Base-by-base conservation (phyloP, 2,113 vertebrate species). In the Emydocephalus ijimae region DNA sequence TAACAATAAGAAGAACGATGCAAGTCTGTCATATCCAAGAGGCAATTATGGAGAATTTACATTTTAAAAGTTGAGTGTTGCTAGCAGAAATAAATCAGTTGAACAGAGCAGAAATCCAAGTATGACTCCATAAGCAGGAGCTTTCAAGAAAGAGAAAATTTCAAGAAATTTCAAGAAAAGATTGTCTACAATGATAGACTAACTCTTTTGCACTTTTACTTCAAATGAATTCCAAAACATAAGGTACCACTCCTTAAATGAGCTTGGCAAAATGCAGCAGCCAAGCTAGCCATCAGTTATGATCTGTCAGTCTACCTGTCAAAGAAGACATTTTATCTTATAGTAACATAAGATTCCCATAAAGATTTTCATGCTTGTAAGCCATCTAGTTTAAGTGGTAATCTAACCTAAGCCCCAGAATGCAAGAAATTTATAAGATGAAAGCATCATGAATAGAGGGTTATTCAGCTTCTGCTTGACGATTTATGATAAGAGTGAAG, bases 11-110 rank as follows among this genome's bases (percentile, higher is more conserved):
- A 74, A 89, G 59, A 92, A 88, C 7, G 39, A 74, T 74, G 69
- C 81, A 85, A 92, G 87, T 81, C 61, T 89, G 64, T 48, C 89
- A 85, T 34, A 89, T 48, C 89, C 91, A 89, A 29, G 92, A 89
- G 64, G 26, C 64, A 85, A 89, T 89, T 85, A 85, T 55, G n/a
- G 48, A 85, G 88, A 92, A 89, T 85, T 24, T 85, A 29, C 88
- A 81, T 89, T 89, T 89, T 59, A 55, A 85, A 92, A 89, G n/a
- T 12, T 3, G 69, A 59, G 55, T 57, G 69, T 26, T 89, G 11
- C 2, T 54, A 85, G 24, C 85, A 29, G 23, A 92, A 88, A 85
- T 92, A 89, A 89, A 92, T 92, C 69, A 92, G 48, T 59, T 45
- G 39, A 57, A 69, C 15, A 48, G 43, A 85, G 52, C 52, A 81